Conservation (phyloP, 2,113 vertebrate genomes). For the Tor tambroides region DNA sequence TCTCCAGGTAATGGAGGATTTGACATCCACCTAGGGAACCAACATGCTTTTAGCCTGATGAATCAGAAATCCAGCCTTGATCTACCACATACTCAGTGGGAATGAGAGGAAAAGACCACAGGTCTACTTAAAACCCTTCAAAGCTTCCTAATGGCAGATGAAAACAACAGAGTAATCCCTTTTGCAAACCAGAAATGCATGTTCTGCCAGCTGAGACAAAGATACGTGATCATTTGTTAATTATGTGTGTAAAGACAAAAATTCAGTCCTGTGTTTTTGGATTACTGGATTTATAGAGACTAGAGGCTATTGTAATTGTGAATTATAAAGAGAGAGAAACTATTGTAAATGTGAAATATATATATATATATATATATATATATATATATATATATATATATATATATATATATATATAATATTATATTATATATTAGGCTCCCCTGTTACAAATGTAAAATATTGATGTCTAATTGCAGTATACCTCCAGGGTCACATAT, state of each 20-base stretch:
- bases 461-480: background rate
- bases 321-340: too few relatives aligned
- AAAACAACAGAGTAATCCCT: constrained; percentile 42
- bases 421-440: too few relatives aligned
- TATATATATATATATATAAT: too few relatives aligned
- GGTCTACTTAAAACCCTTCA: constrained; percentile 44
- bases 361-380: too few relatives aligned
- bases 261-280: background rate
- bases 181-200: constrained; percentile 49
- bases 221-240: background rate
- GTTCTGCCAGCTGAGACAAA: constrained; percentile 24
- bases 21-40: constrained; percentile 17
- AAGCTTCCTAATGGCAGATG: constrained; percentile 47
- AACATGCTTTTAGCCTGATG: constrained; percentile 49
- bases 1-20: constrained; percentile 3
- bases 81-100: constrained; percentile 38
- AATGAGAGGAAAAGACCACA: constrained; percentile 27
- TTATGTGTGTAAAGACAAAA: background rate
- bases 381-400: too few relatives aligned
- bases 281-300: background rate
- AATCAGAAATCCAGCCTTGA: constrained; percentile 38
- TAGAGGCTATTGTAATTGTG: background rate
- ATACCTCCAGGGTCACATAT: background rate
- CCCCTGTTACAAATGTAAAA: background rate
- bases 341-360: too few relatives aligned